These are phyloP conservation scores for Cacatua alba DNA, from an alignment of 2,113 vertebrate genomes.

Conservation along the genomic window DNA sequence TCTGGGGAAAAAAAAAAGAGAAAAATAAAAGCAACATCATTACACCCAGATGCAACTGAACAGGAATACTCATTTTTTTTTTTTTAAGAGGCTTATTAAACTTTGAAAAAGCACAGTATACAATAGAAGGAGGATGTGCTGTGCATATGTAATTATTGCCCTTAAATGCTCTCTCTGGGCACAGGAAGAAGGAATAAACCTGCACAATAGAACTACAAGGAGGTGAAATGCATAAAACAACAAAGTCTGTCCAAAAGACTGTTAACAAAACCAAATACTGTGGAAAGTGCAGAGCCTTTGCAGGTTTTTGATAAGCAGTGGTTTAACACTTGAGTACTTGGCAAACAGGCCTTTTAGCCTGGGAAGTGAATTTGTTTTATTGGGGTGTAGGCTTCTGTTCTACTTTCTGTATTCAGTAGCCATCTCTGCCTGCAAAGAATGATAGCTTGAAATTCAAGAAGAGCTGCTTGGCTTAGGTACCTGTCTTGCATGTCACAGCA, in stretches of 20 bases:
- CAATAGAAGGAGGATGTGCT: constrained; percentile 35
- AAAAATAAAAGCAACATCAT: not conserved
- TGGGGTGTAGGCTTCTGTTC: rapidly evolving
- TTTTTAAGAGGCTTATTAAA: constrained; percentile 35
- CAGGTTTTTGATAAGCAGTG: not conserved
- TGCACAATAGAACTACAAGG: not conserved
- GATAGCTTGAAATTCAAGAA: not conserved
- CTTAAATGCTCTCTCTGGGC: constrained; percentile 63
- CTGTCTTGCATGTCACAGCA: not conserved
- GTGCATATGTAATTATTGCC: constrained; percentile 50
- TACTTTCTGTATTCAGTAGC: not conserved
- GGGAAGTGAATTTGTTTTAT: not conserved
- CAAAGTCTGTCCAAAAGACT: not conserved
- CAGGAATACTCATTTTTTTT: not conserved
- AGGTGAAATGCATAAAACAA: not conserved
- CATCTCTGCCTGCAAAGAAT: not conserved
- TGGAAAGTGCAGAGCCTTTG: not conserved
- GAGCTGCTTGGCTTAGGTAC: not conserved
- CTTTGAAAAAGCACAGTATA: not conserved
- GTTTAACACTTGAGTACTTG: not conserved
- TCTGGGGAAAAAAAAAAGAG: not conserved
- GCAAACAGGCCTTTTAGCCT: not conserved
- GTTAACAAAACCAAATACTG: not conserved
- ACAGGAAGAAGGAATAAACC: constrained; percentile 5
- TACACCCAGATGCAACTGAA: not conserved